These are phyloP conservation scores for Nemurella pictetii DNA, from an alignment of 2,888 invertebrate genomes.

Conservation along the genomic window DNA sequence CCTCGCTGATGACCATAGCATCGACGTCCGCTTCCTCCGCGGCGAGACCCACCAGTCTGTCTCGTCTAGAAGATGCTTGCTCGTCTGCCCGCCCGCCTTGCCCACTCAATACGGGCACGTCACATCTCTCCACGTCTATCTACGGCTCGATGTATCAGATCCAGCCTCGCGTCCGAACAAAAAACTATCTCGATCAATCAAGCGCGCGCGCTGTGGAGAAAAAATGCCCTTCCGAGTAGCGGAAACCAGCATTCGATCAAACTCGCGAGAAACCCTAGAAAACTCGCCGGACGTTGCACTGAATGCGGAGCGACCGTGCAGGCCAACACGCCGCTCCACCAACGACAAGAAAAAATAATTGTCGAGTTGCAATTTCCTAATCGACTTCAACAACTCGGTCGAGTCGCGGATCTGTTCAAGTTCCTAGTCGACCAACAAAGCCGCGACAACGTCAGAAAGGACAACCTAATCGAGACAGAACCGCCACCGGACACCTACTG, in stretches of 20 bases:
- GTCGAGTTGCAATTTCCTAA: background rate
- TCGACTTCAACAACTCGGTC: too few species aligned
- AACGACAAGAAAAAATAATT: background rate
- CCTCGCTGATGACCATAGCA: background rate
- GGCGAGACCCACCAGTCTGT: background rate
- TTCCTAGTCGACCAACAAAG: too few species aligned
- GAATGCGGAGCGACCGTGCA: background rate
- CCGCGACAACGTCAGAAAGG: too few species aligned
- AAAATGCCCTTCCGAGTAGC: background rate
- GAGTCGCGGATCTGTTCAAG: too few species aligned
- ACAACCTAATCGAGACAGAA: too few species aligned
- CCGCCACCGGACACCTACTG: too few species aligned
- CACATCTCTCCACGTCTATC: background rate
- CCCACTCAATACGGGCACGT: background rate
- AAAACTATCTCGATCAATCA: constrained; percentile 19
- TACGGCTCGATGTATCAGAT: background rate
- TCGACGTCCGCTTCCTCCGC: background rate
- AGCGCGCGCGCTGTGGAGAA: background rate
- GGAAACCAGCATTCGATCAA: background rate
- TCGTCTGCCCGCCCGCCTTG: background rate
- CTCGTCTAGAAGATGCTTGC: background rate
- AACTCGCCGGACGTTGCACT: too few species aligned
- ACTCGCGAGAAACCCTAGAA: background rate
- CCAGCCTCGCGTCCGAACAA: background rate
- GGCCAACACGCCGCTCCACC: background rate